Conservation (phyloP, 2,888 invertebrate species). For the Clepsis dumicolana region DNA sequence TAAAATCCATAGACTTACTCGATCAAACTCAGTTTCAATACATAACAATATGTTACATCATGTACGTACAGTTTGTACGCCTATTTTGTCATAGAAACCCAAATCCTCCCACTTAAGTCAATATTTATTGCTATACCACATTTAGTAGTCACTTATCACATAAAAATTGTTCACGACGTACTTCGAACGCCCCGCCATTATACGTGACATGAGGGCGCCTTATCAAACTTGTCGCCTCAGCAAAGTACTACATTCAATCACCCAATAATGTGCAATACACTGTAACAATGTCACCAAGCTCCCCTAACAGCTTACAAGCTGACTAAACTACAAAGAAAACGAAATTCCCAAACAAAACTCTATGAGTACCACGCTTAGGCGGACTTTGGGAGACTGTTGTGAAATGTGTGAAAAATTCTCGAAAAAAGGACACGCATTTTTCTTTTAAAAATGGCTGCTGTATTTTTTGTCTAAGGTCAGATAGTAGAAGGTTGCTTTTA, state of each 20-base stretch:
- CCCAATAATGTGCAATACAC: slow-evolving; percentile 85
- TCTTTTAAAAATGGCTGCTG: slow-evolving; percentile 51
- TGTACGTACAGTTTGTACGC: background rate
- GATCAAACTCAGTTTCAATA: no score
- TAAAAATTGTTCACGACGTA: slow-evolving; percentile 35
- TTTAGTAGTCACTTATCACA: slow-evolving; percentile 33
- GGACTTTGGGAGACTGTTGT: slow-evolving; percentile 27
- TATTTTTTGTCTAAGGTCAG: slow-evolving; percentile 11
- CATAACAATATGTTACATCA: no score
- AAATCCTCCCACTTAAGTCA: background rate
- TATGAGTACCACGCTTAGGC: slow-evolving; percentile 35
- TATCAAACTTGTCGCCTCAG: slow-evolving; percentile 80
- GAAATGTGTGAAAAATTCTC: slow-evolving; percentile 50
- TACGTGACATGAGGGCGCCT: slow-evolving; percentile 73
- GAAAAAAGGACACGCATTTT: slow-evolving; percentile 73
- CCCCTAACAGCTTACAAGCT: slow-evolving; percentile 59
- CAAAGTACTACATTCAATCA: slow-evolving; percentile 83
- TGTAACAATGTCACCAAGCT: slow-evolving; percentile 82
- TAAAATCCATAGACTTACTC: no score
- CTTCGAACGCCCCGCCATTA: slow-evolving; percentile 53
- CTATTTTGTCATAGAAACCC: background rate
- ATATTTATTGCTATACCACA: slow-evolving; percentile 11
- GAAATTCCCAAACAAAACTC: slow-evolving; percentile 49
- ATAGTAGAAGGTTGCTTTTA: slow-evolving; percentile 49
- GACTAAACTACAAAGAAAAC: slow-evolving; percentile 45